Evolutionary conservation across 2,888 invertebrate genomes (phyloP), one percentile per base, ranked within the genome.

Genomic region (Synergus itoensis): DNA sequence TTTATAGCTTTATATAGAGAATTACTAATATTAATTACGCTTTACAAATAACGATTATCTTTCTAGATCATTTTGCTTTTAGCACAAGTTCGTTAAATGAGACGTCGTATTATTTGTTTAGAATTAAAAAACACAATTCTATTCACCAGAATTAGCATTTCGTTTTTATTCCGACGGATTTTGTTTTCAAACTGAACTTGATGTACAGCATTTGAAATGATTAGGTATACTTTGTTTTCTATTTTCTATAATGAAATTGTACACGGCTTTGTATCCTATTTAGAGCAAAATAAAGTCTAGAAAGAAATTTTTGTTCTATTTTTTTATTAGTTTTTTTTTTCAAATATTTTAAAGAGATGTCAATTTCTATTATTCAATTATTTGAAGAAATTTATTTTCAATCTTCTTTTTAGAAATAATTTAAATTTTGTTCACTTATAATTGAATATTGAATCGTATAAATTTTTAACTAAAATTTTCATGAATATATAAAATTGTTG

Each of bases 201-300:
- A 62, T 53, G n/a, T 53, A 53, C 11, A 73, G 28, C 1, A 53
- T 36, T 53, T 36, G 12, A 2, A 28, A 73, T n/a, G 36, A 9
- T 4, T 48, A 40, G 18, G 18, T 21, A 73, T n/a, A 73, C 36
- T 65, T 28, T 2, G 53, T 73, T 53, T 73, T 36, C 21, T 73
- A 48, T 73, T 48, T 53, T 53, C n/a, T 73, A 53, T n/a, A 73
- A 57, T 40, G 36, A 36, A 1, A 53, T 91, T 91, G 91, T 92
- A 92, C 89, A 40, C 88, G 88, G 89, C 88, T 88, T 90, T 92
- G 91, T 92, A 92, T 89, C 90, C 88, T 86, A 91, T 91, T 91
- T 90, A 90, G 88, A 91, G 91, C 89, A 90, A 91, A 92, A 92
- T 92, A 92, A 92, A 92, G 90, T 92, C 91, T 91, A 91, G 90